Conservation (phyloP, 2,113 vertebrate species). For the Isurus oxyrinchus region DNA sequence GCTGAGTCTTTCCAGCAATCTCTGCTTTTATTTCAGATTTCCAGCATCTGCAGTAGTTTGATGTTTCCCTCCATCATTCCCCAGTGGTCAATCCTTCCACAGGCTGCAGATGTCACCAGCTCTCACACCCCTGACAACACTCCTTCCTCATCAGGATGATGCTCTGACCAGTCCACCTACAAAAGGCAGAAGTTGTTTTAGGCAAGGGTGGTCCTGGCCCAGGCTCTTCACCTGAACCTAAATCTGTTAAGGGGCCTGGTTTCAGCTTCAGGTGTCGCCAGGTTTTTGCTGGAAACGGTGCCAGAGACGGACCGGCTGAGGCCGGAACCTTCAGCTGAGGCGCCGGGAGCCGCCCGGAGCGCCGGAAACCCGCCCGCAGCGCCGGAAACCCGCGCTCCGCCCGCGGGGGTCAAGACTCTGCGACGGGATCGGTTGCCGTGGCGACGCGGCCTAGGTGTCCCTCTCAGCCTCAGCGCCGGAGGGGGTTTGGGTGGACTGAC, state of each 20-base stretch:
- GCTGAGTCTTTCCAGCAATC: too few species aligned
- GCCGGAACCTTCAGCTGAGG: not conserved
- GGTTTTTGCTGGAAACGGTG: too few species aligned
- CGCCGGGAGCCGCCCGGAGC: not conserved
- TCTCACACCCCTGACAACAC: not conserved
- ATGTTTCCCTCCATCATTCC: too few species aligned
- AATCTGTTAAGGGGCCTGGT: too few species aligned
- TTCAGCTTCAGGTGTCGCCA: too few species aligned
- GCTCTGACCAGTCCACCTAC: too few species aligned
- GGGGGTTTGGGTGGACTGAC: conserved; percentile 38
- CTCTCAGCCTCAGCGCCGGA: not conserved
- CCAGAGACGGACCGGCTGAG: too few species aligned
- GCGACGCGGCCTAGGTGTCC: not conserved
- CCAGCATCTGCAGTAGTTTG: too few species aligned
- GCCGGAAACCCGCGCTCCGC: not conserved
- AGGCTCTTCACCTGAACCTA: too few species aligned
- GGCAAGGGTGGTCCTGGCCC: too few species aligned
- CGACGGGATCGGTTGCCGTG: not conserved
- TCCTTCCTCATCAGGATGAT: not conserved
- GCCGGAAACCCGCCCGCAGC: not conserved
- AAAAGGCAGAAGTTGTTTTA: too few species aligned
- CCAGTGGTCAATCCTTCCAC: not conserved
- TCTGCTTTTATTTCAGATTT: too few species aligned
- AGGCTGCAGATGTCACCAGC: not conserved
- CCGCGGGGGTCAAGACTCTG: not conserved